Evolutionary conservation across 2,797 vertebrate genomes (phyloP), one percentile per base, ranked within the genome.

Genomic region (Melanotaenia pygmaea): DNA sequence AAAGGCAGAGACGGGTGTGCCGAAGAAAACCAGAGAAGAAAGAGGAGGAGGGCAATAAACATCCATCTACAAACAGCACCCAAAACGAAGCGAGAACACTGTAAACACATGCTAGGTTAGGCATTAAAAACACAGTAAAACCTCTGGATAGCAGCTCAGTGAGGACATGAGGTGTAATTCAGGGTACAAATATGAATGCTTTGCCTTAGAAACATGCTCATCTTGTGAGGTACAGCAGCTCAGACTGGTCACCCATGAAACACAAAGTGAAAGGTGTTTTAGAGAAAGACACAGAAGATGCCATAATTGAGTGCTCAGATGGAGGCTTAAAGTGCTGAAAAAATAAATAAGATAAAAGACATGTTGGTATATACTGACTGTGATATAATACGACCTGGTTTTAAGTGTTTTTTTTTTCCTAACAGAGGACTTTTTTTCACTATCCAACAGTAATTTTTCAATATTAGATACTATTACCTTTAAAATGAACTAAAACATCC

Each of bases 201-300:
- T 18, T 18, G 47, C 59, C 67, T 22, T 32, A 53, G 69, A 88
- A 76, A 57, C 13, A 37, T 54, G 67, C 67, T 82, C 76, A 72
- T 82, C 73, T 83, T 79, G 59, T 56, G 64, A 85, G 81, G 67
- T 79, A 72, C 80, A 84, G 79, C 78, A 79, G 84, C 64, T 75
- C 68, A 13, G 76, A 53, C 86, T 62, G 78, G 45, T 90, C 86
- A 88, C 77, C 86, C 90, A 84, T 84, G 87, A 92, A 93, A 92
- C 88, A 72, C 50, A 86, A 92, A 88, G 76, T 79, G 87, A 92
- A 87, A 89, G 84, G 85, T 85, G 83, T 88, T 84, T 88, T 62
- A 75, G 65, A 79, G 67, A 62, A 60, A 70, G 82, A 70, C 72
- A 56, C 53, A 71, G 74, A 85, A 86, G 83, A 86, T 22, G 40